phyloP scores from a whole-genome alignment of 2,888 invertebrate genomes.

The Eretmocerus hayati region DNA sequence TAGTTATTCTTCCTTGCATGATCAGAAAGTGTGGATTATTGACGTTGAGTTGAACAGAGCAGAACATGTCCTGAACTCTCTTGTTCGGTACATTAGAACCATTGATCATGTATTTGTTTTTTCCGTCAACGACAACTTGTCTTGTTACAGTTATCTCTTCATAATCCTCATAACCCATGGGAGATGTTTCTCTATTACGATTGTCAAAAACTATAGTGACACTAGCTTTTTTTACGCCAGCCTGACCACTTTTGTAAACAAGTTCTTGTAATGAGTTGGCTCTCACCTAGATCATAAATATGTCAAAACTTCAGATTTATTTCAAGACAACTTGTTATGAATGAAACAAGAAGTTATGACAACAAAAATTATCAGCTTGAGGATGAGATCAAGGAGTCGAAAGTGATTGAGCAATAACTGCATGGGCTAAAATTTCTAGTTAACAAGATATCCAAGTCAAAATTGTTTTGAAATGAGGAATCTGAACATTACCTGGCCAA shows the following conservation, averaged over 20 bases:
- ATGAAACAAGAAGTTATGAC: too few species aligned
- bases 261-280: slow-evolving; percentile 87
- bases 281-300: slow-evolving; percentile 71
- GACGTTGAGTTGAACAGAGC: slow-evolving; percentile 93
- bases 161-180: slow-evolving; percentile 84
- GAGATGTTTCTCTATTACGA: slow-evolving; percentile 68
- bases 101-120: slow-evolving; percentile 90
- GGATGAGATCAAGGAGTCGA: not conserved
- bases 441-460: too few species aligned
- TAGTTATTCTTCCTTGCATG: slow-evolving; percentile 98
- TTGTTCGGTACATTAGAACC: slow-evolving; percentile 86
- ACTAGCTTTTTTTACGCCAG: slow-evolving; percentile 89
- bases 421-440: too few species aligned
- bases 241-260: slow-evolving; percentile 96
- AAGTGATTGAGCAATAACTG: too few species aligned
- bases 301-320: too few species aligned
- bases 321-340: too few species aligned
- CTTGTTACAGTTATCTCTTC: slow-evolving; percentile 89
- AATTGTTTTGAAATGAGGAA: too few species aligned
- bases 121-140: slow-evolving; percentile 81
- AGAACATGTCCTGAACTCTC: slow-evolving; percentile 88
- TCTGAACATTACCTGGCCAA: slow-evolving; percentile 83
- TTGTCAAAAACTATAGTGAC: slow-evolving; percentile 97
- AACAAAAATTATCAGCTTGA: too few species aligned
- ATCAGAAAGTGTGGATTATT: slow-evolving; percentile 99